These are phyloP conservation scores for Lycaena phlaeas DNA, from an alignment of 2,888 invertebrate species.

Conservation along the genomic window DNA sequence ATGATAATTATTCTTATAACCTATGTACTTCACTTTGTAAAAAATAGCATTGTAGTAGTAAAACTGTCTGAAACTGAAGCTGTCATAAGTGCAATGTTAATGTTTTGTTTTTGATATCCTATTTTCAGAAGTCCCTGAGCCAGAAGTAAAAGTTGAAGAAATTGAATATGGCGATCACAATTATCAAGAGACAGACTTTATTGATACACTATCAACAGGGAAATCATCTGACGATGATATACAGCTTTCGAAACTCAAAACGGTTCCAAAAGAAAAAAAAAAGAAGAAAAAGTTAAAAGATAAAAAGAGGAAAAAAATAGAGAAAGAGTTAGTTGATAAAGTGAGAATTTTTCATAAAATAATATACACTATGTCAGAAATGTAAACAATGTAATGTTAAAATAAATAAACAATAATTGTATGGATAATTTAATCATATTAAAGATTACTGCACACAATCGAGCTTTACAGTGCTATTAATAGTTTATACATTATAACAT, in stretches of 20 bases:
- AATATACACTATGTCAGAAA: no score
- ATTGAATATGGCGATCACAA: constrained; percentile 7
- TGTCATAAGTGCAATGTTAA: neutral
- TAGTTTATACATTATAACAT: no score
- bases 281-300: constrained; percentile 24
- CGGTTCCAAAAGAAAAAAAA: constrained; percentile 28
- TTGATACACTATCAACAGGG: constrained; percentile 12
- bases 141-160: constrained; percentile 14
- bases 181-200: constrained; percentile 12
- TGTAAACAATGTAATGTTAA: no score
- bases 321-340: constrained; percentile 14
- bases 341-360: no score
- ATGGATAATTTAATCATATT: no score
- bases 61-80: no score
- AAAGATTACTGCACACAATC: no score
- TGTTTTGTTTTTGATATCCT: neutral
- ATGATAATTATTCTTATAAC: no score
- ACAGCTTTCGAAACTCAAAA: constrained; percentile 41
- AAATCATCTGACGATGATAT: constrained; percentile 46
- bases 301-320: constrained; percentile 11
- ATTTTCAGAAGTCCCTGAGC: constrained; percentile 8
- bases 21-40: no score
- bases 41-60: no score
- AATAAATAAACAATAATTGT: no score
- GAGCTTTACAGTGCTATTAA: no score